phyloP scores from a whole-genome alignment of 1,140 invertebrate species.

The Pseudomyrmex flavicornis region DNA sequence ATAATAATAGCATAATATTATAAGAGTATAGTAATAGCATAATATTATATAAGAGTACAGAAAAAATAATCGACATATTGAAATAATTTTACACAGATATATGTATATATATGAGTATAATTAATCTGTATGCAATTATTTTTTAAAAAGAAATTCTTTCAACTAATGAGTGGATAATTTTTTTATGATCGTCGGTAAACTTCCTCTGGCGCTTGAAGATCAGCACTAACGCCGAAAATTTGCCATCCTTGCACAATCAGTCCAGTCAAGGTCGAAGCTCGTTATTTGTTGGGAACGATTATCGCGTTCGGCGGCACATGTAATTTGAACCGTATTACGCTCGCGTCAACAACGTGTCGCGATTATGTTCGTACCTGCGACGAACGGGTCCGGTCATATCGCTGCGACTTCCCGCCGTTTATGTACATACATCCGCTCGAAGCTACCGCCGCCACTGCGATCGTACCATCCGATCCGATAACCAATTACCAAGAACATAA shows the following conservation, averaged over 20 bases:
- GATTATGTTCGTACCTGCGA: slow-evolving; percentile 71
- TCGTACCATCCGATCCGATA: slow-evolving; percentile 73
- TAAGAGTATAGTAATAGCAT: no score
- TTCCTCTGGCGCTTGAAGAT: neutral
- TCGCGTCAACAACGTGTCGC: slow-evolving; percentile 74
- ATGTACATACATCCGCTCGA: slow-evolving; percentile 33
- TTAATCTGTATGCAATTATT: neutral
- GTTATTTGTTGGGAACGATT: slow-evolving; percentile 74
- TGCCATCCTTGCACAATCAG: neutral
- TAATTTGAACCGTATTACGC: slow-evolving; percentile 75
- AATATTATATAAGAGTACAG: no score
- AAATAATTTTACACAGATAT: no score
- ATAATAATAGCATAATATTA: no score
- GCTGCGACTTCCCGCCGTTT: slow-evolving; percentile 30
- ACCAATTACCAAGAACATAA: slow-evolving; percentile 76
- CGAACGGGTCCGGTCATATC: slow-evolving; percentile 60
- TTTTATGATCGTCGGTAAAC: neutral
- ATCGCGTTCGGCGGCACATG: slow-evolving; percentile 69
- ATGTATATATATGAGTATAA: neutral
- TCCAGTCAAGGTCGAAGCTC: slow-evolving; percentile 32
- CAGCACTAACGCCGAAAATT: neutral
- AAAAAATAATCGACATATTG: no score
- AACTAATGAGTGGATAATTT: neutral
- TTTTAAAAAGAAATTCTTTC: neutral
- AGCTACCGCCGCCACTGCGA: slow-evolving; percentile 49